A percentile compares a stretch with the other conserved stretches of the same genome.
These are phyloP conservation scores for Agonopterix heracliana DNA, from an alignment of 2,888 invertebrate genomes.

Conservation along the genomic window DNA sequence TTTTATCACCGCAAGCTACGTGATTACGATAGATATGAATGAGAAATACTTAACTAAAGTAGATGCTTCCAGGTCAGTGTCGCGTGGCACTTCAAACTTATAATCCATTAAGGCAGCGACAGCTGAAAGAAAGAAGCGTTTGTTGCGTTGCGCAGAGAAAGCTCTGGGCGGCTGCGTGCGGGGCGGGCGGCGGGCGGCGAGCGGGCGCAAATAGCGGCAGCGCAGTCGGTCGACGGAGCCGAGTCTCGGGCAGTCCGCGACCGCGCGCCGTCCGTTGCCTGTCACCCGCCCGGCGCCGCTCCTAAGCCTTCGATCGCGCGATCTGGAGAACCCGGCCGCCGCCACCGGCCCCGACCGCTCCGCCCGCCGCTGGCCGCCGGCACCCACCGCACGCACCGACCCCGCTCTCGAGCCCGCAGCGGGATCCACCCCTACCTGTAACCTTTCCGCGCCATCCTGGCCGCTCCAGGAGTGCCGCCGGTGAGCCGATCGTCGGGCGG, in stretches of 20 bases:
- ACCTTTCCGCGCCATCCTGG: conserved; percentile 27
- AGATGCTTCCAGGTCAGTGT: not conserved
- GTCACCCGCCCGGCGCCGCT: conserved; percentile 7
- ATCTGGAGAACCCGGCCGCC: not conserved
- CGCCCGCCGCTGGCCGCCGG: conserved; percentile 9
- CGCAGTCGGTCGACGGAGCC: conserved; percentile 19
- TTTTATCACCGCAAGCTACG: no score
- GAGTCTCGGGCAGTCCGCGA: conserved; percentile 38
- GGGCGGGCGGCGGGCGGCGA: conserved; percentile 55
- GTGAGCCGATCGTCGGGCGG: conserved; percentile 21
- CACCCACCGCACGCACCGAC: conserved; percentile 10
- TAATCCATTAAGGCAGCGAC: not conserved
- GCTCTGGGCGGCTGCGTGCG: conserved; percentile 49
- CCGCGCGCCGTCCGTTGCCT: conserved; percentile 28
- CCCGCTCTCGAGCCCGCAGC: no score
- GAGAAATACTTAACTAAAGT: no score
- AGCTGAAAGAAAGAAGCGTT: conserved; percentile 42
- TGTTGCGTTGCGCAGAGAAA: conserved; percentile 69
- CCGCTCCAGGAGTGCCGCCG: conserved; percentile 29
- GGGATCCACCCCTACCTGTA: no score
- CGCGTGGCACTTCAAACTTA: not conserved
- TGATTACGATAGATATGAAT: no score
- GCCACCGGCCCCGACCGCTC: not conserved
- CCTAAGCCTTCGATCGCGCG: conserved; percentile 5
- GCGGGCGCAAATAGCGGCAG: conserved; percentile 68